These are phyloP conservation scores for Indri indri DNA, from an alignment of 2,113 vertebrate genomes.

Conservation along the genomic window DNA sequence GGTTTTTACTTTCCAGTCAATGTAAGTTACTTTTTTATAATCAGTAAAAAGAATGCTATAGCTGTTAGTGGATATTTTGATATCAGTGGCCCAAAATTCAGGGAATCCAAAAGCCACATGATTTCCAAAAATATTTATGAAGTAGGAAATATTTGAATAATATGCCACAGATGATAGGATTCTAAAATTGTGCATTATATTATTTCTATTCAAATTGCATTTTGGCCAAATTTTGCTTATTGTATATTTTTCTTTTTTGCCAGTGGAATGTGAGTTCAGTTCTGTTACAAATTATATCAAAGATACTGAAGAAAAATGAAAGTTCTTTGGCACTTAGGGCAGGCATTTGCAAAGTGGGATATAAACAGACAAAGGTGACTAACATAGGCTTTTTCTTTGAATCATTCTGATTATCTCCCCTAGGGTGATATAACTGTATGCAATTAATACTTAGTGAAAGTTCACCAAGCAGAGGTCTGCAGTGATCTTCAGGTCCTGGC, in stretches of 20 bases:
- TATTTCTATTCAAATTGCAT: constrained; percentile 26
- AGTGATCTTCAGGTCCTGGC: neutral
- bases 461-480: neutral
- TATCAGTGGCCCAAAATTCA: neutral
- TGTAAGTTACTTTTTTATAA: neutral
- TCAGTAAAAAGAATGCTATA: neutral
- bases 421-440: neutral
- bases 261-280: neutral
- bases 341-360: neutral
- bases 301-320: neutral
- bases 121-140: constrained; percentile 41
- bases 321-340: neutral
- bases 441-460: neutral
- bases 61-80: neutral
- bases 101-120: neutral
- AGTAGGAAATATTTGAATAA: constrained; percentile 31
- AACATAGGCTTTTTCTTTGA: neutral
- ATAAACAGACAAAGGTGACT: neutral
- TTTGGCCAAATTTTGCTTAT: constrained; percentile 43
- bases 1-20: constrained; percentile 34
- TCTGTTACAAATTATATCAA: neutral
- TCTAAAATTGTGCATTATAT: constrained; percentile 23
- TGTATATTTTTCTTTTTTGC: constrained; percentile 12
- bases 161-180: neutral
- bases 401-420: neutral